phyloP scores from a whole-genome alignment of 2,888 invertebrate genomes.

The Trichogramma evanescens region DNA sequence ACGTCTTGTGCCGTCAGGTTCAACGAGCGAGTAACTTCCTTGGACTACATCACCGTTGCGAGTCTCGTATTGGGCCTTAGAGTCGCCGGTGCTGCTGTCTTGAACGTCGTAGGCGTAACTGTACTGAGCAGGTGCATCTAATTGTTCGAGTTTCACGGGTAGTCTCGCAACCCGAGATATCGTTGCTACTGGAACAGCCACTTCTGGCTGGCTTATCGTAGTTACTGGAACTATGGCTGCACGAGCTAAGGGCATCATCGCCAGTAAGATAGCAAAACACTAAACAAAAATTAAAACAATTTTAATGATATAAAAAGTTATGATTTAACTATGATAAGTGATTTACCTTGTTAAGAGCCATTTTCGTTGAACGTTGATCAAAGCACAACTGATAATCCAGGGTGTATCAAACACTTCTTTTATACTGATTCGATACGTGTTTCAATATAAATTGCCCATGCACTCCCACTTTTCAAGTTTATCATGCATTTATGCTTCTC shows the following conservation, averaged over 20 bases:
- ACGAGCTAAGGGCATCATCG: constrained; percentile 44
- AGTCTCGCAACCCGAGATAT: constrained; percentile 17
- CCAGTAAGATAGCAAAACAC: constrained; percentile 40
- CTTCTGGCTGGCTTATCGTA: background rate
- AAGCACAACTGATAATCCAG: no score
- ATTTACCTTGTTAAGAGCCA: no score
- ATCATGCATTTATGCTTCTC: no score
- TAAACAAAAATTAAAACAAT: constrained; percentile 17
- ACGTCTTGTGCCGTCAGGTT: constrained; percentile 34
- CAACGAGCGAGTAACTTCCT: constrained; percentile 37
- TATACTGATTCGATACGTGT: no score
- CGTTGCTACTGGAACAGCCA: constrained; percentile 19
- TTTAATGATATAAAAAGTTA: background rate
- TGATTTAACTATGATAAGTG: no score
- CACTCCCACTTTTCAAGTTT: no score
- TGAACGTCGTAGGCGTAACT: constrained; percentile 28
- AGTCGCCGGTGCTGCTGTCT: constrained; percentile 24
- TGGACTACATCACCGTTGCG: constrained; percentile 34
- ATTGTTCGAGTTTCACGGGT: constrained; percentile 25
- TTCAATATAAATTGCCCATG: no score
- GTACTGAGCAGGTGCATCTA: constrained; percentile 27
- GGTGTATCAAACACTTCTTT: no score
- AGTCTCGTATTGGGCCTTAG: constrained; percentile 28
- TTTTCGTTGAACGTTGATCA: no score
- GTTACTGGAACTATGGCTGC: constrained; percentile 45